Conservation (phyloP, 2,888 invertebrate genomes). For the Eilema sororculum region DNA sequence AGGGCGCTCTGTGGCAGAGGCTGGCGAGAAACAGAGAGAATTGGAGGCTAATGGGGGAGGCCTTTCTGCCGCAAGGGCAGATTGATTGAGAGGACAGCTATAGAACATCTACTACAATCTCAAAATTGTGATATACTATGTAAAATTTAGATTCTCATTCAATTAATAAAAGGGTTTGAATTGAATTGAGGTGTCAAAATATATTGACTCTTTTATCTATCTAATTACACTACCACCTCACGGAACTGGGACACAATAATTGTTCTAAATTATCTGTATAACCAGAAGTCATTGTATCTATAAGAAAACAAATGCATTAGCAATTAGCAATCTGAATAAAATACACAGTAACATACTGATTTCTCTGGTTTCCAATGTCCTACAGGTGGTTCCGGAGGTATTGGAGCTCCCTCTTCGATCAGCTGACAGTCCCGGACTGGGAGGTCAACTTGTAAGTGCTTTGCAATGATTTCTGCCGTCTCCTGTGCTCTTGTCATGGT, state of each 20-base stretch:
- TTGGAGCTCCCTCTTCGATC: constrained; percentile 97
- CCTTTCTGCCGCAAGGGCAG: no score
- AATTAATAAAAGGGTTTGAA: no score
- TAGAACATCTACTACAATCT: no score
- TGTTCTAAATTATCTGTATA: neutral
- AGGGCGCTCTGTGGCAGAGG: no score
- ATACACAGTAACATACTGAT: constrained; percentile 67
- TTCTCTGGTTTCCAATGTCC: constrained; percentile 95
- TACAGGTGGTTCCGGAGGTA: constrained; percentile 96
- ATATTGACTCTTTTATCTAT: no score
- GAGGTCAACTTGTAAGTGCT: constrained; percentile 88
- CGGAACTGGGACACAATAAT: neutral
- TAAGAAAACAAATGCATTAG: neutral
- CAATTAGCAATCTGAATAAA: constrained; percentile 9
- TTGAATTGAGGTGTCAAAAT: no score
- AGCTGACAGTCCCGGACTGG: constrained; percentile 89
- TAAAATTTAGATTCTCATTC: no score
- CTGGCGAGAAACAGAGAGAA: no score
- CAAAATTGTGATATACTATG: no score
- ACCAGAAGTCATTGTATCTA: neutral
- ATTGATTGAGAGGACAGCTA: no score
- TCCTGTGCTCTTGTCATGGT: constrained; percentile 98
- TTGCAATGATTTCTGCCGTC: constrained; percentile 94
- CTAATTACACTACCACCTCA: no score
- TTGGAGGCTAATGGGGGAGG: no score